A percentile compares a stretch with the other conserved stretches of the same genome.
phyloP scores from a whole-genome alignment of 1,140 invertebrate species.

The Schlechtendalia chinensis region DNA sequence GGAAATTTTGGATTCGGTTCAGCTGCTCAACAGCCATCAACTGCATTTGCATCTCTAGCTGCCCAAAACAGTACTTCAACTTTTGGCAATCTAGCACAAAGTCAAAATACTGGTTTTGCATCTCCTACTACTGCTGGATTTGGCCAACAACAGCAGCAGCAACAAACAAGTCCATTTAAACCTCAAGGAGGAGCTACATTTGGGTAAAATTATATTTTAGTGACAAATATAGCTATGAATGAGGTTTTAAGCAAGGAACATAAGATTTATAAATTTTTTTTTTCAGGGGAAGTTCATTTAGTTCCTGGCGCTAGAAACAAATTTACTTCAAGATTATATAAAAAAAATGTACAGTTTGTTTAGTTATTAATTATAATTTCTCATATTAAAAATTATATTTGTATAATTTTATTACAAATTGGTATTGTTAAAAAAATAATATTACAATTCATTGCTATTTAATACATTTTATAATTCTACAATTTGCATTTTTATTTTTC shows the following conservation, averaged over 20 bases:
- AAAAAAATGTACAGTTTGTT: too few relatives aligned
- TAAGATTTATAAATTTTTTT: background rate
- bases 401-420: too few relatives aligned
- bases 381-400: too few relatives aligned
- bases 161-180: conserved; percentile 44
- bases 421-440: too few relatives aligned
- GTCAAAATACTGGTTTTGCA: conserved; percentile 38
- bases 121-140: conserved; percentile 25
- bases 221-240: background rate
- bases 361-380: too few relatives aligned
- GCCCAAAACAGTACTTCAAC: conserved; percentile 11
- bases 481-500: too few relatives aligned
- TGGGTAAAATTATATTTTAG: conserved; percentile 29
- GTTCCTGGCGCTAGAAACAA: conserved; percentile 27
- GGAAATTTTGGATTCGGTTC: conserved; percentile 26
- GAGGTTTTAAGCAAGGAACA: too few relatives aligned
- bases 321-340: background rate
- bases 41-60: conserved; percentile 41
- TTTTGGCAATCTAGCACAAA: conserved; percentile 37
- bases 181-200: conserved; percentile 33
- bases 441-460: too few relatives aligned
- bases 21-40: conserved; percentile 34
- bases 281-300: conserved; percentile 45
- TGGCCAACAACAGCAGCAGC: conserved; percentile 17
- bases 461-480: too few relatives aligned